Percentiles rank a stretch among this genome's conserved stretches.
Evolutionary conservation across 2,888 invertebrate genomes (phyloP).

Genomic region (Parascotia fuliginaria): DNA sequence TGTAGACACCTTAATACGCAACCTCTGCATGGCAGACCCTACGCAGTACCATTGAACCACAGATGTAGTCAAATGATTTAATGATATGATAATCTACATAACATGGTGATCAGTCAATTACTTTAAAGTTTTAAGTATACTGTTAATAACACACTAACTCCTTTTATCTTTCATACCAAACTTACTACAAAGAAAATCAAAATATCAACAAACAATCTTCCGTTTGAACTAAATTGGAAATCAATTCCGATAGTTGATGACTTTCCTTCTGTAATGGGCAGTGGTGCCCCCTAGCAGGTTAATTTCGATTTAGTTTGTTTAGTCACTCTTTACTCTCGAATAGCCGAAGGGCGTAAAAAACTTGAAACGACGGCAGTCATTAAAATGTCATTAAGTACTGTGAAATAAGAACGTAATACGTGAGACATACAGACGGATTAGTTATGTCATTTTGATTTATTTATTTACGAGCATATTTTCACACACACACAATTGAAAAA

Average conservation of each 20-base stretch:
- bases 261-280: slow-evolving; percentile 31
- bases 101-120: too few species aligned
- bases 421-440: slow-evolving; percentile 29
- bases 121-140: neutral
- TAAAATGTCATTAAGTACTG: slow-evolving; percentile 57
- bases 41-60: too few species aligned
- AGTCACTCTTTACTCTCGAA: slow-evolving; percentile 27
- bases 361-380: slow-evolving; percentile 49
- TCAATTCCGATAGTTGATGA: slow-evolving; percentile 34
- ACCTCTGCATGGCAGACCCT: too few species aligned
- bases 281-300: slow-evolving; percentile 23
- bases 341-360: slow-evolving; percentile 37
- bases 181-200: neutral
- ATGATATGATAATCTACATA: too few species aligned
- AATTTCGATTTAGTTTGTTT: slow-evolving; percentile 45
- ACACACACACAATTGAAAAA: too few species aligned
- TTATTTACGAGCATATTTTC: too few species aligned
- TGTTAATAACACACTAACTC: too few species aligned
- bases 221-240: slow-evolving; percentile 37
- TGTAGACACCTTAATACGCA: too few species aligned
- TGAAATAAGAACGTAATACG: slow-evolving; percentile 41
- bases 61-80: too few species aligned
- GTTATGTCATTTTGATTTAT: neutral
- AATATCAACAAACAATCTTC: slow-evolving; percentile 8
- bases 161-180: neutral